phyloP scores from a whole-genome alignment of 2,797 vertebrate species.

The Microhierax caerulescens region DNA sequence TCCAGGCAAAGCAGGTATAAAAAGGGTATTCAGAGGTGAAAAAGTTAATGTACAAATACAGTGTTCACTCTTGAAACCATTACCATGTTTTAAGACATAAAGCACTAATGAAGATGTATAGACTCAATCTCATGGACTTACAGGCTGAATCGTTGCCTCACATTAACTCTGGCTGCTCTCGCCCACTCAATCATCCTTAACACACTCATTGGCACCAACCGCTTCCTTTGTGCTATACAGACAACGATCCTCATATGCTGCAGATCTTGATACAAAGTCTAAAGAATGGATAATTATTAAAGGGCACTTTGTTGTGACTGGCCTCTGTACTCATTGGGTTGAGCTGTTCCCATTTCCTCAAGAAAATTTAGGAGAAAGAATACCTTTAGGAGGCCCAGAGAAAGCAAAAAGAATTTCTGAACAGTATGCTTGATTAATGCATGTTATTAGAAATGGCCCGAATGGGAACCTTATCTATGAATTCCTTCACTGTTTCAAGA shows the following conservation, averaged over 20 bases:
- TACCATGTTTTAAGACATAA: conserved; percentile 69
- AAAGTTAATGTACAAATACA: conserved; percentile 62
- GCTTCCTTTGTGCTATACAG: conserved; percentile 42
- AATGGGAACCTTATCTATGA: neutral
- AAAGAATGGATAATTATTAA: conserved; percentile 39
- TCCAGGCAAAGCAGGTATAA: neutral
- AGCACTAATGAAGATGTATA: conserved; percentile 76
- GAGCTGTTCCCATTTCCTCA: neutral
- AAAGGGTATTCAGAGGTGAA: conserved; percentile 33
- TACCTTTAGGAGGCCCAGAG: neutral
- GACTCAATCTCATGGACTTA: conserved; percentile 72
- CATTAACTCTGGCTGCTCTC: conserved; percentile 65
- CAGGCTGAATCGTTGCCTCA: conserved; percentile 62
- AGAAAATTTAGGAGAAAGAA: neutral
- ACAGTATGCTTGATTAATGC: neutral
- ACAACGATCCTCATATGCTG: conserved; percentile 14
- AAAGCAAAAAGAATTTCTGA: neutral
- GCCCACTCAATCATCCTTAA: conserved; percentile 74
- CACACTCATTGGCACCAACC: conserved; percentile 44
- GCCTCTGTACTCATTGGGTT: neutral
- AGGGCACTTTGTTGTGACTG: neutral
- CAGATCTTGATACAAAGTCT: conserved; percentile 30
- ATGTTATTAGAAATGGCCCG: neutral
- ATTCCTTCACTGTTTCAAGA: neutral
- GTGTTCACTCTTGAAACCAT: conserved; percentile 45